A percentile compares a stretch with the other conserved stretches of the same genome.
Evolutionary conservation across 2,888 invertebrate species (phyloP).

Genomic region (Clunio marinus): DNA sequence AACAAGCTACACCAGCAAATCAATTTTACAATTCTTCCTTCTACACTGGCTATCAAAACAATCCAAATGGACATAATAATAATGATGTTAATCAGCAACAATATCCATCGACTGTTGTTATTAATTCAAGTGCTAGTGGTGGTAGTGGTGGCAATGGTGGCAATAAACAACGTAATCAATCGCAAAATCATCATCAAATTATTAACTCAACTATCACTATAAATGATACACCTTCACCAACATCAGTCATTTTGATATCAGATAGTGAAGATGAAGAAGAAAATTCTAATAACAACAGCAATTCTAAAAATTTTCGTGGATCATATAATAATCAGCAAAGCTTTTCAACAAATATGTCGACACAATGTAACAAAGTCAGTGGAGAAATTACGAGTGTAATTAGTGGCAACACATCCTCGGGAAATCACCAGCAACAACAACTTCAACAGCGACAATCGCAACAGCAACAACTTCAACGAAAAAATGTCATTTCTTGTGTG

Average conservation of each 20-base stretch:
- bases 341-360: background rate
- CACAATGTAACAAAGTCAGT: conserved; percentile 16
- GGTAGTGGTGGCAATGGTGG: too few species aligned
- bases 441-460: too few species aligned
- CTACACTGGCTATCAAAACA: background rate
- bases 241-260: conserved; percentile 91
- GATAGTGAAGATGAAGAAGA: conserved; percentile 85
- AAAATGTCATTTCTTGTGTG: conserved; percentile 74
- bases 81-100: background rate
- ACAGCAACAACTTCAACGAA: conserved; percentile 52
- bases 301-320: conserved; percentile 39
- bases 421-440: too few species aligned
- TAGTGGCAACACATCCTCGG: conserved; percentile 42
- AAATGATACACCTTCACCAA: conserved; percentile 90
- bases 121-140: conserved; percentile 51
- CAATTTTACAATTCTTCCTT: conserved; percentile 25
- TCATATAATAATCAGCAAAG: conserved; percentile 19
- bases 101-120: conserved; percentile 49
- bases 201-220: conserved; percentile 86
- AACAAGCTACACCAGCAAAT: conserved; percentile 43
- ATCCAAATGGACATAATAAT: background rate
- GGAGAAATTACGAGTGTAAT: conserved; percentile 39
- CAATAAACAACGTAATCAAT: conserved; percentile 45
- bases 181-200: conserved; percentile 40
- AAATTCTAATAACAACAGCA: conserved; percentile 8